Conservation (phyloP, 2,888 invertebrate genomes). For the Piscicola geometra region DNA sequence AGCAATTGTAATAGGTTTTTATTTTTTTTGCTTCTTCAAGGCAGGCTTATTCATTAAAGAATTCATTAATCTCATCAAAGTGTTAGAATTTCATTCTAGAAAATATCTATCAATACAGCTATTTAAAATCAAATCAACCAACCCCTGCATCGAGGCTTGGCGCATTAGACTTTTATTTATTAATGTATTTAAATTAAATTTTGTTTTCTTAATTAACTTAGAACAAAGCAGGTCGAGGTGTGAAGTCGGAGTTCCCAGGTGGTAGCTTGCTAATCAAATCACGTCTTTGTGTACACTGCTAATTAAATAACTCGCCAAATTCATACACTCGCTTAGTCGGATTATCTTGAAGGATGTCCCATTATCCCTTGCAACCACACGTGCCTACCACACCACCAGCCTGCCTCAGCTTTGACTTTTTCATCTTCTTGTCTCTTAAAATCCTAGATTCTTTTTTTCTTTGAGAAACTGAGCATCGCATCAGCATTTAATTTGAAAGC, state of each 20-base stretch:
- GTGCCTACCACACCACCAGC: too few species aligned
- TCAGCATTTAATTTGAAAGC: too few species aligned
- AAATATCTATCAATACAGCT: neutral
- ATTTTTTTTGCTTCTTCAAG: too few species aligned
- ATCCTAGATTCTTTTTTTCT: too few species aligned
- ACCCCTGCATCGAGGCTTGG: neutral
- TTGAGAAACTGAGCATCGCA: too few species aligned
- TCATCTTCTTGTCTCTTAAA: too few species aligned
- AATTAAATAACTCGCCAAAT: slow-evolving; percentile 24
- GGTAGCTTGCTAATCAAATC: neutral
- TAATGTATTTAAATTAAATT: slow-evolving; percentile 18
- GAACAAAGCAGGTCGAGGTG: neutral
- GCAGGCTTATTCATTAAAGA: too few species aligned
- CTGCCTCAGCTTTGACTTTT: too few species aligned
- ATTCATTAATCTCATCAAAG: too few species aligned
- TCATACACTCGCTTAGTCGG: slow-evolving; percentile 26
- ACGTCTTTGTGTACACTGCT: slow-evolving; percentile 5
- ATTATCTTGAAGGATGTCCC: slow-evolving; percentile 32
- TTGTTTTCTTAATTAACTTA: slow-evolving; percentile 14
- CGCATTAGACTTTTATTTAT: neutral
- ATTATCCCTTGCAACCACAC: slow-evolving; percentile 4
- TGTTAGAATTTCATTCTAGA: neutral
- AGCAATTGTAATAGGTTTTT: too few species aligned
- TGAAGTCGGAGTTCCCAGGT: neutral
- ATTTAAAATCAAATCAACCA: neutral